phyloP scores from a whole-genome alignment of 30 jellyfish, hydroid and myxozoan species.

The Pseudorhiza aurosa region DNA sequence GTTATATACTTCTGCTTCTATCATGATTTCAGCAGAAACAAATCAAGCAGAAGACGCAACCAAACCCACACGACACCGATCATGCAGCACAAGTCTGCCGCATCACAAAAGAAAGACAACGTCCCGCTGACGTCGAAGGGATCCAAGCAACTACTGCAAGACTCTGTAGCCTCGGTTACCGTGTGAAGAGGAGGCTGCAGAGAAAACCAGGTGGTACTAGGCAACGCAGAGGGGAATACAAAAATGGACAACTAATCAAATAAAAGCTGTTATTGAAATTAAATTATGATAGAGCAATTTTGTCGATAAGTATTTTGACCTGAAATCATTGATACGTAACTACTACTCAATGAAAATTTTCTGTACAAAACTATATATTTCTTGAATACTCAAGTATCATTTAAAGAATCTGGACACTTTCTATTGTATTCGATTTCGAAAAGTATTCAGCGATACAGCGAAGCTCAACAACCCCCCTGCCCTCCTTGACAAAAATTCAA shows the following conservation, averaged over 20 bases:
- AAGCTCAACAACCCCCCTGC: too few relatives aligned
- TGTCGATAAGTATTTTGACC: too few relatives aligned
- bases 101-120: neutral
- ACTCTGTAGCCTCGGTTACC: neutral
- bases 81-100: neutral
- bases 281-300: too few relatives aligned
- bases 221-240: neutral
- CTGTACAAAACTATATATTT: too few relatives aligned
- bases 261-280: too few relatives aligned
- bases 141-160: neutral
- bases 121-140: neutral
- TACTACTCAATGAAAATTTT: too few relatives aligned
- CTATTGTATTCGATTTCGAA: too few relatives aligned
- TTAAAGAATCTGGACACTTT: too few relatives aligned
- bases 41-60: neutral
- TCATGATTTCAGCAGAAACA: neutral
- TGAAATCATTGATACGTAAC: too few relatives aligned
- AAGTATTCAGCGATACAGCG: too few relatives aligned
- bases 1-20: constrained; percentile 20
- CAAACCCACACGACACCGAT: neutral
- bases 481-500: too few relatives aligned
- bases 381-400: too few relatives aligned
- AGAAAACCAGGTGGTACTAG: neutral
- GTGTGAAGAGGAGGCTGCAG: neutral
- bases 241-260: neutral